A percentile compares a stretch with the other conserved stretches of the same genome.
phyloP scores from a whole-genome alignment of 2,888 invertebrate species.

The Bombylius major region DNA sequence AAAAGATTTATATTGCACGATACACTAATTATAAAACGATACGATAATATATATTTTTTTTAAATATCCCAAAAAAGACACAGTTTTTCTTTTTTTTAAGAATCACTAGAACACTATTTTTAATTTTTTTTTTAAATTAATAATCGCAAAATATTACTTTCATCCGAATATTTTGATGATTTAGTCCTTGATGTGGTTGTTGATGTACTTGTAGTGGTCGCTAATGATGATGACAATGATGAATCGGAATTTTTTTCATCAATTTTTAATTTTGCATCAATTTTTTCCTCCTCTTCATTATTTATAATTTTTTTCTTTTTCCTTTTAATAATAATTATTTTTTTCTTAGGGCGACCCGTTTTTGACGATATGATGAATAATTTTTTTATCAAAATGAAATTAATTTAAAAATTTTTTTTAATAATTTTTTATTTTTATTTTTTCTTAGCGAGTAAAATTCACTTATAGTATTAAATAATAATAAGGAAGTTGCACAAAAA shows the following conservation, averaged over 20 bases:
- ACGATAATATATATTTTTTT: too few species aligned
- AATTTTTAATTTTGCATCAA: constrained; percentile 4
- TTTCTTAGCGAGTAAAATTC: too few species aligned
- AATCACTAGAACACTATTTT: neutral
- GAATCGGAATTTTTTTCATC: constrained; percentile 9
- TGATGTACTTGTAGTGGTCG: constrained; percentile 8
- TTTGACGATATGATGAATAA: constrained; percentile 2
- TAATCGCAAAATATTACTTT: constrained; percentile 24
- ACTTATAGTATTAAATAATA: too few species aligned
- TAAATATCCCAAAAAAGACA: too few species aligned
- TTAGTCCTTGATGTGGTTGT: constrained; percentile 15
- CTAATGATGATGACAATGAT: constrained; percentile 13
- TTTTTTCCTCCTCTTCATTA: constrained; percentile 7
- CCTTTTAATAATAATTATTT: constrained; percentile 21
- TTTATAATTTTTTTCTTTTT: constrained; percentile 23
- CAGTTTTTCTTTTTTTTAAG: neutral
- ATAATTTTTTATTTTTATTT: too few species aligned
- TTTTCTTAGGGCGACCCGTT: constrained; percentile 25
- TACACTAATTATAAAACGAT: too few species aligned
- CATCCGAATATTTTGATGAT: constrained; percentile 27
- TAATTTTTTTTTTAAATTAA: neutral
- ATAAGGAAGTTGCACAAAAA: too few species aligned
- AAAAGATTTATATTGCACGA: too few species aligned
- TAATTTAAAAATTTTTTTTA: neutral
- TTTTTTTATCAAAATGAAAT: neutral